Evolutionary conservation across 2,113 vertebrate genomes (phyloP), one percentile per base, ranked within the genome.

Genomic region (Hippopotamus amphibius): DNA sequence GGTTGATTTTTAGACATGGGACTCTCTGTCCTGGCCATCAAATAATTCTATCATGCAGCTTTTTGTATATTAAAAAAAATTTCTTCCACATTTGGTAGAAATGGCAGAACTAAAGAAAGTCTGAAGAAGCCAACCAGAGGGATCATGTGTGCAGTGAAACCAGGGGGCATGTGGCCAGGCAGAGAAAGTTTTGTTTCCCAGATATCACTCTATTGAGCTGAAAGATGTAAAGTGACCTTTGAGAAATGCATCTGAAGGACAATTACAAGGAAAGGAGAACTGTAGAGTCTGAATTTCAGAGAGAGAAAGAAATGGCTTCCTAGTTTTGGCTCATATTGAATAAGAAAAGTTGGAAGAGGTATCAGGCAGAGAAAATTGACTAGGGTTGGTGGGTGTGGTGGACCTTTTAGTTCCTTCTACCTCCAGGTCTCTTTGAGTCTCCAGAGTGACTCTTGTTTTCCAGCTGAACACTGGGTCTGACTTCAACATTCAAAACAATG

Each of bases 1-100:
- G 65, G 7, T 71, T 80, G 55, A 69, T 89, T 88, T 41, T 91
- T 89, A 96, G 77, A 72, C 48, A 48, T 80, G 37, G 37, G 46
- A 26, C 5, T 94, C n/a, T 91, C 57, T 96, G 24, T n/a, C 33
- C 22, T 88, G 7, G 4, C 80, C n/a, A 82, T 82, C 43, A 86
- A 46, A 87, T 1, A 61, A 37, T 30, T 66, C 22, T 68, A 53
- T 74, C 28, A 96, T 22, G 10, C 24, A 48, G 57, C 72, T 59
- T 50, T 87, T 83, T 53, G n/a, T n/a, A 17, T 68, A 66, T 0
- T 0, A 66, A 66, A n/a, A 66, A 16, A 55, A 85, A n/a, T 4
- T 2, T 90, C 8, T 85, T 65, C 26, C 21, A 86, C 41, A 59
- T 41, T 8, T 48, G 12, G 5, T 71, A 76, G 68, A 88, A 86